Evolutionary conservation across 1,140 invertebrate species (phyloP).

Genomic region (Andricus grossulariae): DNA sequence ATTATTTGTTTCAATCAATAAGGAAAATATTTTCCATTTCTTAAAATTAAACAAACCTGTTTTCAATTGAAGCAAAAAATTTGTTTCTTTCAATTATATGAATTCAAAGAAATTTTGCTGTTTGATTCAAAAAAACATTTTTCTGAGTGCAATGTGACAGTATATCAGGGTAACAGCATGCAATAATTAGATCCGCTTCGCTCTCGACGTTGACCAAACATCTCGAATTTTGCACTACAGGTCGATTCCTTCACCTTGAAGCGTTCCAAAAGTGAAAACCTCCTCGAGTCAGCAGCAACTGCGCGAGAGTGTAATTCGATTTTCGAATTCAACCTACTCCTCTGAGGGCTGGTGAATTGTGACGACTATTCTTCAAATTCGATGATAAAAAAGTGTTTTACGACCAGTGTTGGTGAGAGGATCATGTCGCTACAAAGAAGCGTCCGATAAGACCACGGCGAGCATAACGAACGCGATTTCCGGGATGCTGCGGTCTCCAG

Average conservation of each 20-base stretch:
- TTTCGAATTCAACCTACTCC: constrained; percentile 22
- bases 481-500: constrained; percentile 69
- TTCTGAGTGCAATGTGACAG: too few species aligned
- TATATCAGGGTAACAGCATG: not conserved
- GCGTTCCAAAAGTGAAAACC: not conserved
- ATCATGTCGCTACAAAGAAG: constrained; percentile 55
- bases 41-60: too few species aligned
- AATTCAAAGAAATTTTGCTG: too few species aligned
- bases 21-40: too few species aligned
- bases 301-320: not conserved
- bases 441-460: constrained; percentile 47
- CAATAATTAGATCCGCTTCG: not conserved
- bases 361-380: not conserved
- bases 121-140: too few species aligned
- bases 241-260: not conserved
- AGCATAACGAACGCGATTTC: constrained; percentile 46
- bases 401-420: constrained; percentile 56
- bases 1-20: too few species aligned
- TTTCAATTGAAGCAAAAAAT: too few species aligned
- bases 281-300: not conserved
- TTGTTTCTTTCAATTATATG: too few species aligned
- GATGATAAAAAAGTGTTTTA: constrained; percentile 3
- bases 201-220: not conserved
- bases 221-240: constrained; percentile 9
- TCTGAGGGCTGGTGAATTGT: constrained; percentile 29